These are phyloP conservation scores for Acropora tenuis DNA, from an alignment of 64 coral and sea anemone species.

Conservation along the genomic window DNA sequence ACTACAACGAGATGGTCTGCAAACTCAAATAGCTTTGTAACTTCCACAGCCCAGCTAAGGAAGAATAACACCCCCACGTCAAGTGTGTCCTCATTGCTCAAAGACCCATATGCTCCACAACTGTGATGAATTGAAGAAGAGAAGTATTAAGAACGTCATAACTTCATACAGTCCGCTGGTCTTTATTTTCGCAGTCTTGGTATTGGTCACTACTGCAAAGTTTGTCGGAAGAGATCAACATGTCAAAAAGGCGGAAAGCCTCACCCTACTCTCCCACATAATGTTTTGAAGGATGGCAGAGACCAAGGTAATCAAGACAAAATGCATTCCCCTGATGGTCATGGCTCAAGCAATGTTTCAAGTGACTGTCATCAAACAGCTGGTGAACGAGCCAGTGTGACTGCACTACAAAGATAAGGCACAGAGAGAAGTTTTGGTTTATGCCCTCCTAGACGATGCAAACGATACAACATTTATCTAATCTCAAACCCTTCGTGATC, in stretches of 20 bases:
- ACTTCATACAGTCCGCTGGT: neutral
- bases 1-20: neutral
- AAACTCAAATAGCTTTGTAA: too few relatives aligned
- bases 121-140: neutral
- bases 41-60: too few relatives aligned
- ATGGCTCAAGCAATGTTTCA: too few relatives aligned
- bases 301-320: neutral
- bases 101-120: neutral
- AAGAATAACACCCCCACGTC: too few relatives aligned
- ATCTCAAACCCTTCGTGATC: too few relatives aligned
- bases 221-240: neutral
- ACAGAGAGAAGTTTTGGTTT: too few relatives aligned
- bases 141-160: neutral
- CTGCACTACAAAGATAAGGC: too few relatives aligned
- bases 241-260: constrained; percentile 41
- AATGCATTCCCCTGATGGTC: neutral
- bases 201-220: constrained; percentile 25
- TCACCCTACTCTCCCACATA: constrained; percentile 43
- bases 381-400: too few relatives aligned
- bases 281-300: neutral
- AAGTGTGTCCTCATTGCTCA: neutral
- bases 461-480: too few relatives aligned
- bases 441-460: too few relatives aligned
- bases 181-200: constrained; percentile 47
- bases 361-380: too few relatives aligned